Evolutionary conservation across 2,113 vertebrate genomes (phyloP).

Genomic region (Edolisoma coerulescens): DNA sequence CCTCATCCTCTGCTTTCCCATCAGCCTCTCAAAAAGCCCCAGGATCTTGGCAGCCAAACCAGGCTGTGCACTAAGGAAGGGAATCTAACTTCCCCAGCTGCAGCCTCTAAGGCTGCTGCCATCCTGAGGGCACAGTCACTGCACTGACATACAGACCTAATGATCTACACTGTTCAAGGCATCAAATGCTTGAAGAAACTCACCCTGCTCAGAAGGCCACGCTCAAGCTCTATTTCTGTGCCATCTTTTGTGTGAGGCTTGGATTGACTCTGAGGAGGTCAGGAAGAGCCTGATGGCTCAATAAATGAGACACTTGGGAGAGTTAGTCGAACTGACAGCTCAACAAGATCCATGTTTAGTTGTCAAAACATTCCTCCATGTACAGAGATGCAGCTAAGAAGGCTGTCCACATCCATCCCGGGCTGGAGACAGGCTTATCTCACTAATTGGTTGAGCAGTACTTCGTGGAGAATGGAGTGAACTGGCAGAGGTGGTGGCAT

Average conservation of each 20-base stretch:
- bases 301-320: conserved; percentile 2
- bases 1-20: not conserved
- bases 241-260: not conserved
- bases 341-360: conserved; percentile 14
- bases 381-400: not conserved
- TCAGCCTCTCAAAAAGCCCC: not conserved
- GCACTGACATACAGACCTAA: conserved; percentile 19
- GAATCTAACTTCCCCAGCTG: not conserved
- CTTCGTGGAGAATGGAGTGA: not conserved
- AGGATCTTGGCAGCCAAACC: not conserved
- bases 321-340: not conserved
- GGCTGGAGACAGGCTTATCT: not conserved
- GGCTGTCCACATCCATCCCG: not conserved
- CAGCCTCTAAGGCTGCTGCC: not conserved
- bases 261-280: not conserved
- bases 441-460: not conserved
- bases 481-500: not conserved
- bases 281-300: conserved; percentile 12
- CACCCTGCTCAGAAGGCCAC: not conserved
- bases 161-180: not conserved
- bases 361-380: conserved; percentile 30
- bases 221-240: not conserved
- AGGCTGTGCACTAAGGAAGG: not conserved
- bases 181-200: conserved; percentile 30
- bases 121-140: not conserved